A percentile compares a stretch with the other conserved stretches of the same genome.
phyloP scores from a whole-genome alignment of 2,797 vertebrate genomes.

The Tiaroga cobitis region DNA sequence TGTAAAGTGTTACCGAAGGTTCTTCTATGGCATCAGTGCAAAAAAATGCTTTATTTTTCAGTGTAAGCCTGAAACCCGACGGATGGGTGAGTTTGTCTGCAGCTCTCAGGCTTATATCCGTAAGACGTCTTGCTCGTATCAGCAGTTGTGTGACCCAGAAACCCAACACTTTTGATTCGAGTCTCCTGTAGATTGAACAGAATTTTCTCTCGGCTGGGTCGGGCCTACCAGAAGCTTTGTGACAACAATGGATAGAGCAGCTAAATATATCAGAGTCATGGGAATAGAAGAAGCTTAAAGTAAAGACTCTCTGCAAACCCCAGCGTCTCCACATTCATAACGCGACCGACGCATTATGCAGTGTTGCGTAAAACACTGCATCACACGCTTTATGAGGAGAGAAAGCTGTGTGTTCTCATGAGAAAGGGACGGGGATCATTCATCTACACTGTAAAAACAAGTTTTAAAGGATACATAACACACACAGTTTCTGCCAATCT shows the following conservation, averaged over 20 bases:
- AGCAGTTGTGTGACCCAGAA: constrained; percentile 79
- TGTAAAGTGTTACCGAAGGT: no score
- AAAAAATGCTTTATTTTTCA: neutral
- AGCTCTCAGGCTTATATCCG: neutral
- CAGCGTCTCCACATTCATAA: constrained; percentile 54
- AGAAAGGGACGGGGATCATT: neutral
- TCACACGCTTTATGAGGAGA: neutral
- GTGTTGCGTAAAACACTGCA: neutral
- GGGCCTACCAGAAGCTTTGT: constrained; percentile 52
- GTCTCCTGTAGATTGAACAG: constrained; percentile 69
- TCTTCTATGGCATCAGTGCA: neutral
- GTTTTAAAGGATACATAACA: no score
- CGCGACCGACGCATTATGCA: neutral
- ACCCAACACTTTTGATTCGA: constrained; percentile 67
- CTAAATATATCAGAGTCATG: constrained; percentile 72
- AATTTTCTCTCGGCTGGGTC: constrained; percentile 36
- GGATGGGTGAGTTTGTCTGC: neutral
- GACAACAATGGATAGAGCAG: constrained; percentile 75
- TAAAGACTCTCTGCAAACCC: constrained; percentile 63
- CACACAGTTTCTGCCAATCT: no score
- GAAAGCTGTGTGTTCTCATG: neutral
- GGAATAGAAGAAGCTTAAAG: constrained; percentile 57
- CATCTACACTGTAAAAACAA: neutral
- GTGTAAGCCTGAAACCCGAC: neutral
- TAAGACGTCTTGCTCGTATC: constrained; percentile 59